Conservation (phyloP, 2,797 vertebrate genomes). For the Miichthys miiuy region DNA sequence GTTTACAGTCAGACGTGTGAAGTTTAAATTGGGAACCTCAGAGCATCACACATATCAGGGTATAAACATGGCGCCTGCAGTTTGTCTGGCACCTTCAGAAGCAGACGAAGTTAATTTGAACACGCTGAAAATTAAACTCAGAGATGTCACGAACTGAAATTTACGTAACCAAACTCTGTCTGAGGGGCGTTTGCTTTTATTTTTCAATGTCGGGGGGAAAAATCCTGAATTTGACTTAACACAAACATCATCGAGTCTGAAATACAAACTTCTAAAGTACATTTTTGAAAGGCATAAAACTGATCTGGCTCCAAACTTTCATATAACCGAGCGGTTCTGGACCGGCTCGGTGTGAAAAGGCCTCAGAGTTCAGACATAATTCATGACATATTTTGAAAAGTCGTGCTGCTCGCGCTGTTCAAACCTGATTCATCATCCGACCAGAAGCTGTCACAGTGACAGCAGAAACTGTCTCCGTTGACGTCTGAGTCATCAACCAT, state of each 20-base stretch:
- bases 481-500: background rate
- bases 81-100: background rate
- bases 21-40: background rate
- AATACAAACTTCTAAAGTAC: no score
- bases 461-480: background rate
- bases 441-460: slow-evolving; percentile 39
- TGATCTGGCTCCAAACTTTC: background rate
- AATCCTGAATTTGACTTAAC: background rate
- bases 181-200: background rate
- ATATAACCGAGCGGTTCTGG: background rate
- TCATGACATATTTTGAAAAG: slow-evolving; percentile 27
- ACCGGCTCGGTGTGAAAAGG: background rate
- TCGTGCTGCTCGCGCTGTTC: slow-evolving; percentile 9
- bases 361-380: background rate
- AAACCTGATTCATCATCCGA: slow-evolving; percentile 35
- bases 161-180: background rate
- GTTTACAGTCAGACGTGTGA: background rate
- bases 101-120: background rate
- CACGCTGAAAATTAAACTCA: background rate
- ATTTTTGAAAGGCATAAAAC: background rate
- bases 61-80: background rate
- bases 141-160: background rate
- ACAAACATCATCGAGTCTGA: background rate
- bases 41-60: background rate
- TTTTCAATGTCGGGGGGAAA: background rate